Evolutionary conservation across 2,113 vertebrate genomes (phyloP).

Genomic region (Columbina picui): DNA sequence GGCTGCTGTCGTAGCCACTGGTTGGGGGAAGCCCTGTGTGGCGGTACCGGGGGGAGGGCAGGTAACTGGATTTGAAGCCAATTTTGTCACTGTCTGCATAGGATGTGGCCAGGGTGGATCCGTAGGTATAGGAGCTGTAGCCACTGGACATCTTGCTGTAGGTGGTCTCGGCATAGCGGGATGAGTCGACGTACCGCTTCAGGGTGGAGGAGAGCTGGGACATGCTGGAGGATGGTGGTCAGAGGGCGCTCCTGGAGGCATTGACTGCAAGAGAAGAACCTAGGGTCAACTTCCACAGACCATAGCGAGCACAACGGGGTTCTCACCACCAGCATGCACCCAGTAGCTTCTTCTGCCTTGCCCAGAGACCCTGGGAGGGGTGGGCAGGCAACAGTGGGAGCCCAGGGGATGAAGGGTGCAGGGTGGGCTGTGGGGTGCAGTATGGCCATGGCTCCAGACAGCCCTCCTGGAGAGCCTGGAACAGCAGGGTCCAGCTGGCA

Average conservation of each 20-base stretch:
- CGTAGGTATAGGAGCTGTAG: slow-evolving; percentile 88
- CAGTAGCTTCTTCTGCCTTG: accelerated
- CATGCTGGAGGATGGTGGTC: slow-evolving; percentile 84
- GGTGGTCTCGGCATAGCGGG: slow-evolving; percentile 79
- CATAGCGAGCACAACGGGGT: accelerated
- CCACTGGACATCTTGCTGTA: slow-evolving; percentile 78
- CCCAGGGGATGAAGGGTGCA: neutral
- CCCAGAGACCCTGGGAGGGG: neutral
- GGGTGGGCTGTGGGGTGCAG: neutral
- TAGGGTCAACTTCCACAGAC: neutral
- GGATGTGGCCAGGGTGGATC: slow-evolving; percentile 78
- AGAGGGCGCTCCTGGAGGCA: slow-evolving; percentile 80
- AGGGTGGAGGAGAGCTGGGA: slow-evolving; percentile 94
- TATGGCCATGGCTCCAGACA: neutral
- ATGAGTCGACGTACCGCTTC: slow-evolving; percentile 84
- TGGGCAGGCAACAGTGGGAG: accelerated
- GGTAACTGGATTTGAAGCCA: slow-evolving; percentile 82
- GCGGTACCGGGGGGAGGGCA: slow-evolving; percentile 75
- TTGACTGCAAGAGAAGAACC: slow-evolving; percentile 81
- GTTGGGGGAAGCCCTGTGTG: slow-evolving; percentile 76
- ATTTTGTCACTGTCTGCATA: slow-evolving; percentile 85
- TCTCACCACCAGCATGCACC: neutral
- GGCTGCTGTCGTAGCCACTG: slow-evolving; percentile 75
- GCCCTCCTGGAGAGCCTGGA: too few relatives aligned
- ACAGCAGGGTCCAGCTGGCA: too few relatives aligned